Evolutionary conservation across 2,888 invertebrate species (phyloP), one percentile per base, ranked within the genome.

Genomic region (Drosophila prolongata): DNA sequence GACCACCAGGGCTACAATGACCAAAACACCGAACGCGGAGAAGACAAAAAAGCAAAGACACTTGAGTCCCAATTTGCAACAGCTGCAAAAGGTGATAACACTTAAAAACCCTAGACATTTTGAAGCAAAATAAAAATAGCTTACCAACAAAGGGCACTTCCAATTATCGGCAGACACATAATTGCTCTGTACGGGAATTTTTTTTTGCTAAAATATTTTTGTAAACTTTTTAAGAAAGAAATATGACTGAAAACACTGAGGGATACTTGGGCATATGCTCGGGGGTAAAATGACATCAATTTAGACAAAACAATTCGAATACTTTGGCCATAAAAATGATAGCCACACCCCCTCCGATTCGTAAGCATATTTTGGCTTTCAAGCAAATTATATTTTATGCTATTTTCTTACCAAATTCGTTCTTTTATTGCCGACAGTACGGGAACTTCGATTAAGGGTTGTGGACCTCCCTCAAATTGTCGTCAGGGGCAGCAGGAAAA

Each of bases 381-480:
- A 68, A 54, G 65, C 68, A 82, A 82, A 82, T 82, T 79, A 82
- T 82, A 75, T 81, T 78, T 82, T 87, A 77, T 80, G 70, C 70
- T 68, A 64, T 71, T 75, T 77, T 55, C 60, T 67, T 54, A 61
- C 43, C 24, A 67, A 75, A 69, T 60, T 34, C 47, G 34, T 11
- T 60, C 66, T 80, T 80, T 80, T 87, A 87, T 87, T 72, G 73
- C 79, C 67, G 40, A 43, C 44, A 34, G 64, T 64, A 58, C 64
- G 69, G 76, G 67, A 86, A 79, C 80, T 79, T 87, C 87, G 89
- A 87, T 84, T 89, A 77, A 54, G 74, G 74, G 66, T 43, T 66
- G 47, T 34, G 27, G 38, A 50, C 16, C 44, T 42, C 38, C 71
- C 64, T 72, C 75, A 72, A 83, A 89, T 87, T 87, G 83, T 83